Evolutionary conservation across 2,113 vertebrate species (phyloP), one percentile per base, ranked within the genome.

Genomic region (Forbesichthys agassizii): DNA sequence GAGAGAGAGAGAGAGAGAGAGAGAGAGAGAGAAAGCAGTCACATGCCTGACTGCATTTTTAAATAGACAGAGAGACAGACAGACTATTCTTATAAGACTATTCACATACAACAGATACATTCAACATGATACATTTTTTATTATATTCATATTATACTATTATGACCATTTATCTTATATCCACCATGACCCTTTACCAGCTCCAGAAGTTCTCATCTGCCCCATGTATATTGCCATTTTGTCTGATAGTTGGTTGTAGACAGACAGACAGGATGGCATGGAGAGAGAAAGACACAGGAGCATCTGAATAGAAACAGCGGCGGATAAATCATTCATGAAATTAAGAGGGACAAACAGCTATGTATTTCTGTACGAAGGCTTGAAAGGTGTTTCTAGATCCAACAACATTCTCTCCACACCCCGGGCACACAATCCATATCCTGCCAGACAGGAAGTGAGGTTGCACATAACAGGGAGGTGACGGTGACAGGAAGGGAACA

Each of bases 381-480:
- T 68, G 54, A 69, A 74, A 67, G 56, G 8, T 5, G 59, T 58
- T 56, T 61, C 61, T 56, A 75, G 64, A 68, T 74, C 69, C 68
- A 82, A 78, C 66, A 86, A 80, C 64, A 77, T 51, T 55, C 47
- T 33, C 10, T 60, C 56, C 56, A 18, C 57, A 69, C 76, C 80
- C 73, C 77, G 81, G 80, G 63, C 72, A 71, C 57, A 79, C 66
- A 74, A 61, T 75, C 77, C 76, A 76, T 57, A 84, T 91, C 89
- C 89, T 81, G 87, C 66, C 78, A 33, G 66, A 49, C 79, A 84
- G 89, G 89, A 92, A 89, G 79, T 81, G 8, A 73, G 75, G 71
- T 73, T 79, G 80, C 61, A 27, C 74, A 77, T 76, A 72, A 54
- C 69, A 73, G 74, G 72, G 36, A 83, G 79, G 79, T 79, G 80